A percentile compares a stretch with the other conserved stretches of the same genome.
Evolutionary conservation across 2,113 vertebrate genomes (phyloP).

Genomic region (Semnornis frantzii): DNA sequence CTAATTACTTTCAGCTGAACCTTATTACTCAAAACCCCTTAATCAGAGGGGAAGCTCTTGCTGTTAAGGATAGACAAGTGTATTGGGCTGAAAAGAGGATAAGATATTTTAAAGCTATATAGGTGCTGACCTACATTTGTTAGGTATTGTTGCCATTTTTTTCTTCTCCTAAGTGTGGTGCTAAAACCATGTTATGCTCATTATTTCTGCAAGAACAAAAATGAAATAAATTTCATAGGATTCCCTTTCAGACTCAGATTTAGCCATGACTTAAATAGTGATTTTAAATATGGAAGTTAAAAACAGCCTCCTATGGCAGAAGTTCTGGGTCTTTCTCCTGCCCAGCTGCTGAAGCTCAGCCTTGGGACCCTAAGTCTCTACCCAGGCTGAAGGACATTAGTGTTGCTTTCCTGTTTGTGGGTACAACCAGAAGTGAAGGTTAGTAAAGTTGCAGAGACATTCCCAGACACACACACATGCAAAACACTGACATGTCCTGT

Average conservation of each 20-base stretch:
- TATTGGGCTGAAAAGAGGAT: not conserved
- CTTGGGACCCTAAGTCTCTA: rapidly evolving
- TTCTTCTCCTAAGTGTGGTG: not conserved
- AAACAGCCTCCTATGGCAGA: rapidly evolving
- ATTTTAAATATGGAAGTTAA: not conserved
- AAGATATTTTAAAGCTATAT: not conserved
- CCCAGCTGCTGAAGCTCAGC: not conserved
- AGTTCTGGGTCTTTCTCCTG: not conserved
- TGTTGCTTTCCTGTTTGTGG: not conserved
- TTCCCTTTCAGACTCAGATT: not conserved
- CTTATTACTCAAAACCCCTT: constrained; percentile 14
- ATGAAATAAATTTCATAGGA: rapidly evolving
- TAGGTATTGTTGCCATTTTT: not conserved
- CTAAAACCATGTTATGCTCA: not conserved
- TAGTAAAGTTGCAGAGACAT: not conserved
- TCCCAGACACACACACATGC: too few species aligned
- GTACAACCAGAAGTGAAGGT: not conserved
- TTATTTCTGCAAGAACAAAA: not conserved
- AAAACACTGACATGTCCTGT: rapidly evolving
- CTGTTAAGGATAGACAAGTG: not conserved
- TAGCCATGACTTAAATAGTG: not conserved
- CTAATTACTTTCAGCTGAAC: constrained; percentile 41
- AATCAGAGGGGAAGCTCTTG: not conserved
- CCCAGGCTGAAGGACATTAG: rapidly evolving
- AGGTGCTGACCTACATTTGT: not conserved